Base-by-base conservation (phyloP, 2,888 invertebrate species). In the Lepetodrilus schrolli region DNA sequence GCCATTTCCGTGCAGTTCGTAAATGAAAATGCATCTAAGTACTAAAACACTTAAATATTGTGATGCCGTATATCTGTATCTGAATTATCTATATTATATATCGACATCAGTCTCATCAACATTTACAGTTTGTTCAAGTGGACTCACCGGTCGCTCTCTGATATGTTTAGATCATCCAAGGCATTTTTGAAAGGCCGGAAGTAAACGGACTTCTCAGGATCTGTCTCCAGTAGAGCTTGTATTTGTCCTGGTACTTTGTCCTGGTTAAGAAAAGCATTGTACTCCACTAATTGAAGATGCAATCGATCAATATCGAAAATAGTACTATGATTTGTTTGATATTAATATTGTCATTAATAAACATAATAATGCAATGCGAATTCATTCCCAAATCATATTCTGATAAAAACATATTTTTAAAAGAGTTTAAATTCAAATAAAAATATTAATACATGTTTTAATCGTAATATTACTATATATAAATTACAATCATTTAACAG, bases 111-210 rank as follows among this genome's bases (percentile, higher is more conserved):
- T n/a, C n/a, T n/a, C n/a, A n/a, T n/a, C n/a, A n/a, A n/a, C n/a
- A n/a, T n/a, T n/a, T n/a, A n/a, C n/a, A n/a, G n/a, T n/a, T n/a
- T n/a, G n/a, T n/a, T n/a, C n/a, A n/a, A n/a, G n/a, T n/a, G n/a
- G n/a, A 13, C 43, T 17, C 17, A 68, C 69, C 66, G 73, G 50
- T 47, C 71, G 2, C 43, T 68, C 13, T 20, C 8, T 2, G 48
- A n/a, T 2, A 58, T 65, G 20, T 73, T 70, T 23, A 78, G 36
- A 17, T 68, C 51, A 10, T 74, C 68, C 7, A 74, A 34, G 20
- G 73, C 73, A 7, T 13, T 43, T 30, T 50, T 78, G 51, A 81
- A 82, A 8, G 83, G 83, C 69, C 74, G 73, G 70, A 78, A 83
- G 1, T 75, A 72, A 1, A 72, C 69, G 23, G 77, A 78, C 1